A percentile compares a stretch with the other conserved stretches of the same genome.
phyloP scores from a whole-genome alignment of 2,888 invertebrate genomes.

The Gandaritis pyraliata region DNA sequence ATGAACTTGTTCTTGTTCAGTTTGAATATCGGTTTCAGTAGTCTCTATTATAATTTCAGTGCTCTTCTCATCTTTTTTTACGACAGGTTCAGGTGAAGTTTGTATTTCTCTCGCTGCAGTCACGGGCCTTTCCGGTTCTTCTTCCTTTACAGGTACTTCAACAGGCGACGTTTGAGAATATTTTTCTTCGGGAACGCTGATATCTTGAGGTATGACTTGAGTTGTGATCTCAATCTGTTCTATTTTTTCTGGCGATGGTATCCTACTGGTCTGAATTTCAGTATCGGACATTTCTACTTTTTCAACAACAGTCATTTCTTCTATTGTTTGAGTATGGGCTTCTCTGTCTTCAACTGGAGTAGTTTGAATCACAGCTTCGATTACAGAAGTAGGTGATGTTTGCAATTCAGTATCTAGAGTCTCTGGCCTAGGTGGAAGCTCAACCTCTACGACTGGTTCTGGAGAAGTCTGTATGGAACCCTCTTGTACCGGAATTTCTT shows the following conservation, averaged over 20 bases:
- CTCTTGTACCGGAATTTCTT: constrained; percentile 84
- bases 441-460: constrained; percentile 71
- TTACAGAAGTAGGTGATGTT: constrained; percentile 79
- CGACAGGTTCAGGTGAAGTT: constrained; percentile 77
- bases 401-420: constrained; percentile 75
- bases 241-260: constrained; percentile 65
- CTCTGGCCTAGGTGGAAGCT: constrained; percentile 58
- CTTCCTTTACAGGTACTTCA: constrained; percentile 51
- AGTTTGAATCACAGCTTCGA: constrained; percentile 86
- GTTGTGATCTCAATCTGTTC: constrained; percentile 80
- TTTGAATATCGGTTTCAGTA: constrained; percentile 72
- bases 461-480: constrained; percentile 85
- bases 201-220: constrained; percentile 79
- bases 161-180: constrained; percentile 78
- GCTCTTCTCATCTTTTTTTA: constrained; percentile 67
- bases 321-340: constrained; percentile 71
- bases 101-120: constrained; percentile 81
- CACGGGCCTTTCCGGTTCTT: constrained; percentile 59
- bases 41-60: constrained; percentile 71
- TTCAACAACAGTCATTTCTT: constrained; percentile 65
- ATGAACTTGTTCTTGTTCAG: constrained; percentile 62
- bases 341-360: constrained; percentile 77
- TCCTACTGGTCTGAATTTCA: constrained; percentile 74
- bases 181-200: constrained; percentile 69
- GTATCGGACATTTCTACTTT: constrained; percentile 69